Evolutionary conservation across 2,888 invertebrate genomes (phyloP).

Genomic region (Morinoia aosen): DNA sequence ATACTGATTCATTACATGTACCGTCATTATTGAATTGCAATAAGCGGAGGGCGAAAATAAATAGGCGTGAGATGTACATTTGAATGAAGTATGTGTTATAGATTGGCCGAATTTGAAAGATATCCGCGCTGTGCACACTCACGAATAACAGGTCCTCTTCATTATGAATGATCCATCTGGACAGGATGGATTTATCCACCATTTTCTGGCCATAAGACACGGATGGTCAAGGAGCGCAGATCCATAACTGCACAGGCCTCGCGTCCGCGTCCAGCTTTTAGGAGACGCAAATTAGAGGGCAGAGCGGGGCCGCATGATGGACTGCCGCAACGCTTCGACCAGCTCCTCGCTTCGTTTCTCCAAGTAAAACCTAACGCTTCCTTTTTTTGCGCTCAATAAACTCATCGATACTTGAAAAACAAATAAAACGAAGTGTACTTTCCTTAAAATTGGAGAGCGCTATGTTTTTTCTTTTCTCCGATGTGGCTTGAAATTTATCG

Average conservation of each 20-base stretch:
- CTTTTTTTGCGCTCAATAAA: neutral
- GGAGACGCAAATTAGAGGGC: constrained; percentile 42
- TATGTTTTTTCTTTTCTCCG: neutral
- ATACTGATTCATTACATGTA: neutral
- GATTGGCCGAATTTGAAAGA: neutral
- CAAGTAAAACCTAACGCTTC: constrained; percentile 28
- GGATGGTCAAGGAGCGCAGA: constrained; percentile 33
- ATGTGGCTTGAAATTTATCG: constrained; percentile 1
- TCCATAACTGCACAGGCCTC: constrained; percentile 13
- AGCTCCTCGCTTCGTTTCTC: neutral
- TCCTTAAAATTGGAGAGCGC: neutral
- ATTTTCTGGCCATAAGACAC: constrained; percentile 36
- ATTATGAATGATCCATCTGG: neutral
- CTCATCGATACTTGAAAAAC: neutral
- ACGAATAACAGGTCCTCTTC: neutral
- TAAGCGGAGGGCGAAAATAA: neutral
- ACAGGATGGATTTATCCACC: constrained; percentile 40
- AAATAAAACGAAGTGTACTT: neutral
- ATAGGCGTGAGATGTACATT: neutral
- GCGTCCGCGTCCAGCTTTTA: constrained; percentile 25
- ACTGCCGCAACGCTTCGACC: constrained; percentile 31
- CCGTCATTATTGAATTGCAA: neutral
- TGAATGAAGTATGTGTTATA: neutral
- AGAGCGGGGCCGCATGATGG: constrained; percentile 1
- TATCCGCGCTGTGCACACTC: neutral